Conservation (phyloP, 2,888 invertebrate genomes). For the Caenorhabditis zanzibari region DNA sequence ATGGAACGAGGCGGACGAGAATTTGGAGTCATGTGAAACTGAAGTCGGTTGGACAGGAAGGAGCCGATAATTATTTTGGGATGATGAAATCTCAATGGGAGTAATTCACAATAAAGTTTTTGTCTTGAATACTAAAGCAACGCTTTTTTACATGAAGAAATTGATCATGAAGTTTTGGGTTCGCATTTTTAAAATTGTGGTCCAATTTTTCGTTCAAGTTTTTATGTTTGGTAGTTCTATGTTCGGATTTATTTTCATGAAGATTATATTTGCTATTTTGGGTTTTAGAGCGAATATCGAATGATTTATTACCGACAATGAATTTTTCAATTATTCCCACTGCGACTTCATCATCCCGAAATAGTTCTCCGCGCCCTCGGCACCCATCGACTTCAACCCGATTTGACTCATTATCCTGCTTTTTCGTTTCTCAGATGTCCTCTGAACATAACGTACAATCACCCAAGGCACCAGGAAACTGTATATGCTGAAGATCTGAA, state of each 20-base stretch:
- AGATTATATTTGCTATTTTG: too few species aligned
- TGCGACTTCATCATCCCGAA: conserved; percentile 62
- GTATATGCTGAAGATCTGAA: conserved; percentile 66
- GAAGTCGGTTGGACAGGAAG: conserved; percentile 55
- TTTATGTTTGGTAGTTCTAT: too few species aligned
- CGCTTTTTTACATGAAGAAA: too few species aligned
- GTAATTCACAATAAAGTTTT: conserved; percentile 4
- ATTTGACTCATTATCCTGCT: conserved; percentile 50
- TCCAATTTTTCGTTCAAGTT: too few species aligned
- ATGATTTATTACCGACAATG: background rate
- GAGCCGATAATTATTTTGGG: conserved; percentile 53
- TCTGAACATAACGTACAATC: conserved; percentile 38
- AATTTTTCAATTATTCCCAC: conserved; percentile 43
- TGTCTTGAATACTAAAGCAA: too few species aligned
- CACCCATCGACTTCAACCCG: conserved; percentile 57
- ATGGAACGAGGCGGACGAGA: conserved; percentile 26
- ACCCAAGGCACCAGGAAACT: conserved; percentile 48
- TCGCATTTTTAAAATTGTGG: too few species aligned
- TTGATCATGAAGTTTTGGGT: too few species aligned
- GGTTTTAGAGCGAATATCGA: too few species aligned
- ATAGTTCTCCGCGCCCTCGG: conserved; percentile 61
- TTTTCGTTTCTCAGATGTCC: conserved; percentile 8
- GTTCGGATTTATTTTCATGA: too few species aligned
- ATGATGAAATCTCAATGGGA: conserved; percentile 56
- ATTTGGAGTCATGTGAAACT: conserved; percentile 45